Conservation (phyloP, 2,888 invertebrate species). For the Microctonus aethiopoides region DNA sequence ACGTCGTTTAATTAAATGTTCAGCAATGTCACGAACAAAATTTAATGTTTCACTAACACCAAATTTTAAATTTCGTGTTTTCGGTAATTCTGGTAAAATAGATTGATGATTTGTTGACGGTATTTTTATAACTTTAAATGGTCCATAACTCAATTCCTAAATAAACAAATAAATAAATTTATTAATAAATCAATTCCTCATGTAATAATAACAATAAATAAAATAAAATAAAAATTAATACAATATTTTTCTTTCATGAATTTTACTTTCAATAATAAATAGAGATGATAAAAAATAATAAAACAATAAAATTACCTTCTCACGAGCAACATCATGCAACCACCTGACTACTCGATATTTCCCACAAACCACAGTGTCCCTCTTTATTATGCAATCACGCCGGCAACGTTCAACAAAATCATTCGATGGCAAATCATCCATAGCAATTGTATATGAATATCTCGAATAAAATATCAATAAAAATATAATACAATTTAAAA, state of each 20-base stretch:
- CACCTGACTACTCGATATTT: slow-evolving; percentile 61
- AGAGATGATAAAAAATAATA: not conserved
- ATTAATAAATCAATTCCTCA: slow-evolving; percentile 5
- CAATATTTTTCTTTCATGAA: not conserved
- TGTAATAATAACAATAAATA: not conserved
- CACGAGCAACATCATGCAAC: slow-evolving; percentile 55
- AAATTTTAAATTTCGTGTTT: slow-evolving; percentile 48
- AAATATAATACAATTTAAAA: slow-evolving; percentile 42
- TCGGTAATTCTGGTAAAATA: slow-evolving; percentile 56
- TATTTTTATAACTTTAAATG: slow-evolving; percentile 60
- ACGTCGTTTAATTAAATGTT: slow-evolving; percentile 60
- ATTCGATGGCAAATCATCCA: slow-evolving; percentile 45
- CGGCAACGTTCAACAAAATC: slow-evolving; percentile 59
- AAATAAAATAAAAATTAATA: not conserved
- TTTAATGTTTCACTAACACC: slow-evolving; percentile 53
- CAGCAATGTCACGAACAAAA: slow-evolving; percentile 56
- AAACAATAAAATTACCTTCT: slow-evolving; percentile 53
- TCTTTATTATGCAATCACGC: slow-evolving; percentile 55
- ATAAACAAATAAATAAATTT: not conserved
- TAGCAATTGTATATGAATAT: slow-evolving; percentile 36
- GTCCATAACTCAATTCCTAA: slow-evolving; percentile 61
- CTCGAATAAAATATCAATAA: slow-evolving; percentile 41
- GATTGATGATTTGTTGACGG: slow-evolving; percentile 50
- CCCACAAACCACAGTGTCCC: slow-evolving; percentile 56
- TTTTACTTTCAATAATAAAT: not conserved